phyloP scores from a whole-genome alignment of 2,888 invertebrate genomes.

The Xestia sexstrigata region DNA sequence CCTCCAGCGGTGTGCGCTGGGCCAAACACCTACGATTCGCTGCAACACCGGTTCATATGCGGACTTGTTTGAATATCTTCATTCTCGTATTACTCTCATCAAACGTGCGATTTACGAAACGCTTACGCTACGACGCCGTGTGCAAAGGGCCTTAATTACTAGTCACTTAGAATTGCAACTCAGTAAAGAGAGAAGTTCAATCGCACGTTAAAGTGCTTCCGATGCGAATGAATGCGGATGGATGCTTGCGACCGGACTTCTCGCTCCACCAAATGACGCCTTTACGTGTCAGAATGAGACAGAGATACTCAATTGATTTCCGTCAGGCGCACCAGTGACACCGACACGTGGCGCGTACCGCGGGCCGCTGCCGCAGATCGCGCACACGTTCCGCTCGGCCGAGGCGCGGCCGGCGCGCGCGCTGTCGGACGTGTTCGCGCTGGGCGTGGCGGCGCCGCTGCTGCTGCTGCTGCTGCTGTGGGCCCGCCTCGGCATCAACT shows the following conservation, averaged over 20 bases:
- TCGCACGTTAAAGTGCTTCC: background rate
- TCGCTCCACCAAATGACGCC: background rate
- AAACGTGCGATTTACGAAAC: too few species aligned
- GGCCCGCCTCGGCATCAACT: slow-evolving; percentile 96
- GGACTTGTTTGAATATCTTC: too few species aligned
- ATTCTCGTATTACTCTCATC: too few species aligned
- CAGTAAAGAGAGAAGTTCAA: background rate
- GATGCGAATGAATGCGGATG: background rate
- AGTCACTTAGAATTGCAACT: too few species aligned
- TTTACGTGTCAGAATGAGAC: background rate
- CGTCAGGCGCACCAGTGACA: slow-evolving; percentile 29
- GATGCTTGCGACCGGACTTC: background rate
- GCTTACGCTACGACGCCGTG: too few species aligned
- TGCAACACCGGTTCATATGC: too few species aligned
- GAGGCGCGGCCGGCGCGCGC: slow-evolving; percentile 97
- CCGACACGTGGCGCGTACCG: slow-evolving; percentile 63
- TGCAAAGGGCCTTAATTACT: too few species aligned
- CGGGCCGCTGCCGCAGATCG: slow-evolving; percentile 91
- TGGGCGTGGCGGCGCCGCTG: slow-evolving; percentile 95
- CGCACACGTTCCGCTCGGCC: slow-evolving; percentile 97
- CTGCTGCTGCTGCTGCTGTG: slow-evolving; percentile 96
- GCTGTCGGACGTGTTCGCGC: slow-evolving; percentile 97
- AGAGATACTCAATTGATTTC: background rate
- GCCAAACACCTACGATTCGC: too few species aligned
- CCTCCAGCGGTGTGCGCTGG: too few species aligned